Evolutionary conservation across 30 jellyfish, hydroid and myxozoan species (phyloP), one percentile per base, ranked within the genome.

Genomic region (Chrysaora quinquecirrha): DNA sequence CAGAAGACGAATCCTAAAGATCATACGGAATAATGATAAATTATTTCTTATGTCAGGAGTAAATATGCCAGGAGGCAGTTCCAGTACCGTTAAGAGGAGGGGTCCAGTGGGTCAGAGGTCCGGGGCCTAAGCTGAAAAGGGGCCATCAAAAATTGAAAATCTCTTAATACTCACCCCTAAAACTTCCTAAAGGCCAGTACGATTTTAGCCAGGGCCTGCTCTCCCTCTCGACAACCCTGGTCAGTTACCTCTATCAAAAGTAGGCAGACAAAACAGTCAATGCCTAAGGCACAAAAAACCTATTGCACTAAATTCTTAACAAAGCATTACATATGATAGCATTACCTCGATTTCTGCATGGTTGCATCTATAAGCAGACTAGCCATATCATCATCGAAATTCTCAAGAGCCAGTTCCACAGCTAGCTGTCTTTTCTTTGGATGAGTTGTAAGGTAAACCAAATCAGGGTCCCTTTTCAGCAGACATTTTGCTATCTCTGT

Each of bases 311-410:
- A n/a, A n/a, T n/a, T n/a, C n/a, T n/a, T n/a, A n/a, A n/a, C n/a
- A n/a, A n/a, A n/a, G n/a, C n/a, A n/a, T n/a, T n/a, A n/a, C 24
- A 7, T 3, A 52, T 10, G 2, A 52, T 16, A 2, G 16, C 18
- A 9, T 9, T 78, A 78, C 89, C 89, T 64, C 43, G 82, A 78
- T 34, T 82, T 82, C 28, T 66, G 32, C 48, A 38, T 82, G 32
- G 74, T 91, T 50, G 89, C 73, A 61, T 66, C 69, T 16, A 85
- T 81, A 54, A 91, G 54, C 65, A 84, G 47, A 22, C 88, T 74
- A 22, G 98, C 89, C 82, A 86, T 73, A 63, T 91, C 94, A 85
- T 91, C 98, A 78, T 82, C 79, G 33, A 29, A 68, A 18, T 75
- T 76, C 31, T 79, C 77, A 38, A 91, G 71, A 0, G 98, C 98